Evolutionary conservation across 2,113 vertebrate species (phyloP), one percentile per base, ranked within the genome.

Genomic region (Myiopsitta monachus): DNA sequence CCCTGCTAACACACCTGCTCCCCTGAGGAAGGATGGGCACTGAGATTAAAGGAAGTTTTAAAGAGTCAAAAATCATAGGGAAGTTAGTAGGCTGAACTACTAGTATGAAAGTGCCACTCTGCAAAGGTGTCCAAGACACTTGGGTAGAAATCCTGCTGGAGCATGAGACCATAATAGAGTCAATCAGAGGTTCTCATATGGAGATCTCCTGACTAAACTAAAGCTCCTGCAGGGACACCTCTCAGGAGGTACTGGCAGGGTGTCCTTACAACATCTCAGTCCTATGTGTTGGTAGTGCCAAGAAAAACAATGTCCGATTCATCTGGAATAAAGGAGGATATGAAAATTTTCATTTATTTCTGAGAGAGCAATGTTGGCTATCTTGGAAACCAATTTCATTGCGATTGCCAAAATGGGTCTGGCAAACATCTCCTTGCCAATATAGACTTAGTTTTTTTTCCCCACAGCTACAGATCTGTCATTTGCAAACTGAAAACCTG

Each of bases 111-210:
- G n/a, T 30, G 5, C 11, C 31, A 23, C 9, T 77, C 51, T 86
- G n/a, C 17, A 80, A 91, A 64, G 15, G 18, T 2, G 1, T 72
- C 38, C 0, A 0, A 66, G 22, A 73, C 18, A 59, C 3, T 27
- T 24, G 23, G 59, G 8, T 30, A 22, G n/a, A 80, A 92, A 70
- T 63, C 19, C 43, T 87, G 8, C n/a, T 86, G 74, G 26, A 83
- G 18, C 39, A 52, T 64, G 18, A 77, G n/a, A 81, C 51, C 31
- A 36, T 49, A 38, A 27, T 2, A 33, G n/a, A 82, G 33, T 83
- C 46, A 90, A 79, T 61, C 51, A 57, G 33, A 76, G 36, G 30
- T 18, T 86, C 14, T 36, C 7, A 2, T 46, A 22, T 81, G 68
- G 44, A 86, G 23, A 88, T 79, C 30, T 33, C 10, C 27, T 88